These are phyloP conservation scores for Oconnorella tubifera DNA, from an alignment of 2,888 invertebrate genomes.

Conservation along the genomic window DNA sequence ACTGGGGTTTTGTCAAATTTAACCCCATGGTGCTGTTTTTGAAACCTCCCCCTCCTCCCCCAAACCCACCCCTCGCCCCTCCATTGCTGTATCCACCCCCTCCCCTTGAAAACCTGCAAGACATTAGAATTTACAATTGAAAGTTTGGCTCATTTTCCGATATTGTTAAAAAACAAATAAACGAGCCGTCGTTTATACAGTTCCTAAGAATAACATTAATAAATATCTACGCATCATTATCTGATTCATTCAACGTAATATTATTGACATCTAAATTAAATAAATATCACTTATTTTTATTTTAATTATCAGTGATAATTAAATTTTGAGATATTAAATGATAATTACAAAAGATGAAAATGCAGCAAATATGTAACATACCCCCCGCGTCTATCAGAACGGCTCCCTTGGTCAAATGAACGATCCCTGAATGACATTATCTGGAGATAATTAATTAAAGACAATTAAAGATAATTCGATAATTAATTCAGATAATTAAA, in stretches of 20 bases:
- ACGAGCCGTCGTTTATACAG: neutral
- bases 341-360: too few relatives aligned
- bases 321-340: too few relatives aligned
- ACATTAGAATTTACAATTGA: neutral
- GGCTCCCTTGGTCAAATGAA: slow-evolving; percentile 7
- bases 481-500: too few relatives aligned
- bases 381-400: slow-evolving; percentile 17
- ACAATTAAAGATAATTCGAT: too few relatives aligned
- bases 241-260: too few relatives aligned
- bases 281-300: too few relatives aligned
- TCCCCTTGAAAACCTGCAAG: neutral
- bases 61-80: neutral
- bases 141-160: neutral
- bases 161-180: neutral
- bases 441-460: too few relatives aligned
- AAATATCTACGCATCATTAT: too few relatives aligned
- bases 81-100: neutral
- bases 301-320: too few relatives aligned
- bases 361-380: neutral
- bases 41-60: slow-evolving; percentile 7
- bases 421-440: slow-evolving; percentile 18
- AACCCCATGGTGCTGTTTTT: slow-evolving; percentile 61
- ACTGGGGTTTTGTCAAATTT: slow-evolving; percentile 75
- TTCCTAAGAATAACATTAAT: too few relatives aligned
- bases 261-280: too few relatives aligned